Evolutionary conservation across 2,888 invertebrate genomes (phyloP), one percentile per base, ranked within the genome.

Genomic region (Neocrepidodera transversa): DNA sequence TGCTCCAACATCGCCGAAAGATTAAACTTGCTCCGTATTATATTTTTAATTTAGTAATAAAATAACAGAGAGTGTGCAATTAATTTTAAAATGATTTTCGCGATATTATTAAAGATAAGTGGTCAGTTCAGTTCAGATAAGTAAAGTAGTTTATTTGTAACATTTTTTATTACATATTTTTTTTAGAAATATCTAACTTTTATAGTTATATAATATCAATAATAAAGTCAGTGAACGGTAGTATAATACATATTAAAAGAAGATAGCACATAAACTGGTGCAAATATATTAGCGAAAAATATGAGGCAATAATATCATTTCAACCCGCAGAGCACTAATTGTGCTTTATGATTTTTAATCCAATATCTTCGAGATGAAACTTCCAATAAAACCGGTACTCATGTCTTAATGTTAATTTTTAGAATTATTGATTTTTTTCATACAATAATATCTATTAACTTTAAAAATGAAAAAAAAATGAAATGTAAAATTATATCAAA

Each of bases 71-170:
- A 69, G 69, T 70, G 71, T 73, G 77, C 78, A 77, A 78, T 78
- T 78, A 78, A 78, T 78, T 78, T 78, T 78, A 76, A 78, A 77
- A 77, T 75, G 75, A 30, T 77, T 78, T 78, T 74, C 71, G 74
- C 76, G 77, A 78, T 78, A 76, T 76, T 77, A 78, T 78, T 76
- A 76, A 77, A 77, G 78, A 78, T 78, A 78, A 78, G 77, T 78
- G 77, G 76, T 60, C 52, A 62, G 50, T 64, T 60, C 45, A 59
- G 45, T 28, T 54, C 28, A 51, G 57, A 61, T 58, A 58, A 28
- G 28, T 28, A 6, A 28, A 28, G 28, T 10, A 6, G 28, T 28
- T 28, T 28, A 28, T 28, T 28, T 28, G 28, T 4, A 10, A 28
- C 28, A 6, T n/a, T n/a, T n/a, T n/a, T n/a, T n/a, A n/a, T n/a